phyloP scores from a whole-genome alignment of 2,888 invertebrate genomes.

The Acanthosoma haemorrhoidale region DNA sequence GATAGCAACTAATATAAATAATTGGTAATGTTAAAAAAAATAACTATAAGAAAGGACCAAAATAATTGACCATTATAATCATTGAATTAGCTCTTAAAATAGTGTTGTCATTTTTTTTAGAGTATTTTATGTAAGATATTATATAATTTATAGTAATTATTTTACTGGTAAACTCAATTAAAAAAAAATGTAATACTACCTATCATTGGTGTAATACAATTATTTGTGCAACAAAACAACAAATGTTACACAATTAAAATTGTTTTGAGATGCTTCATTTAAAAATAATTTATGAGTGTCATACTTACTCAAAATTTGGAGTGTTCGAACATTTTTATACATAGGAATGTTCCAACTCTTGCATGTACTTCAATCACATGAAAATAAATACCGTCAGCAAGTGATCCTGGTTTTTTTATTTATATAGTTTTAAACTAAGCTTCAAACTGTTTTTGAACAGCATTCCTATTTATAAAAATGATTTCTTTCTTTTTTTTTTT shows the following conservation, averaged over 20 bases:
- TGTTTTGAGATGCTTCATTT: background rate
- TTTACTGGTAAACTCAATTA: background rate
- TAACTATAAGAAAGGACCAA: background rate
- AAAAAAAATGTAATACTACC: background rate
- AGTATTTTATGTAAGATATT: background rate
- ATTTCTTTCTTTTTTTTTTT: constrained; percentile 22
- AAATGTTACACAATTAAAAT: too few relatives aligned
- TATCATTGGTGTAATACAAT: too few relatives aligned
- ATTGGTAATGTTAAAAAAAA: constrained; percentile 2
- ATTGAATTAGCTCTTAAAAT: background rate
- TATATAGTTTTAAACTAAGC: constrained; percentile 30
- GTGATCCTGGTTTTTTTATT: background rate
- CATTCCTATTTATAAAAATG: constrained; percentile 40
- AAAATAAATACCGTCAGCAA: constrained; percentile 21
- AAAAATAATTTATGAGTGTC: background rate
- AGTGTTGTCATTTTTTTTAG: background rate
- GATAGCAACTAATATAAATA: background rate
- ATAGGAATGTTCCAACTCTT: constrained; percentile 41
- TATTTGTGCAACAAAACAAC: too few relatives aligned
- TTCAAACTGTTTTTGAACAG: constrained; percentile 41
- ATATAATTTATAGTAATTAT: background rate
- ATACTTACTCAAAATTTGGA: constrained; percentile 26
- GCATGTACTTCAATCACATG: constrained; percentile 26
- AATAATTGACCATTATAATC: background rate
- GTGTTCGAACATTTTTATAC: constrained; percentile 40